These are phyloP conservation scores for Leptopilina syphax DNA, from an alignment of 2,888 invertebrate species.

Conservation along the genomic window DNA sequence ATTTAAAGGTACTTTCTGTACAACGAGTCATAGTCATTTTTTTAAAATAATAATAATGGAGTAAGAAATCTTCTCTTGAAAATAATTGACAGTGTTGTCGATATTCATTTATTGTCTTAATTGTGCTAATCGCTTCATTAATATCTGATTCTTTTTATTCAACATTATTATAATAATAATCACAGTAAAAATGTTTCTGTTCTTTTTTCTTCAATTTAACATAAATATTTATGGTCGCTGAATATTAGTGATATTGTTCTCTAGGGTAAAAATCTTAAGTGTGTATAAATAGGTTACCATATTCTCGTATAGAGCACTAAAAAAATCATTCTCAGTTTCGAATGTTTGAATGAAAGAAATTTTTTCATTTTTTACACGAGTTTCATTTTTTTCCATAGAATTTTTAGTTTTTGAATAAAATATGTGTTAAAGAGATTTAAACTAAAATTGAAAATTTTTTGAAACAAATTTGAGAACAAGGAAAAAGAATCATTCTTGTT, in stretches of 20 bases:
- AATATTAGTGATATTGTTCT: conserved; percentile 57
- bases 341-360: too few relatives aligned
- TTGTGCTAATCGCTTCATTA: conserved; percentile 28
- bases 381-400: too few relatives aligned
- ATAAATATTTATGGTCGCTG: conserved; percentile 37
- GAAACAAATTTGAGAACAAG: conserved; percentile 20
- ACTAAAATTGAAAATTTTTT: background rate
- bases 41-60: conserved; percentile 17
- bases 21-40: conserved; percentile 34
- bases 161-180: background rate
- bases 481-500: conserved; percentile 46
- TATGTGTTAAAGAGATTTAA: background rate
- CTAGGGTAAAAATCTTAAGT: conserved; percentile 45
- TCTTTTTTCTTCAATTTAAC: conserved; percentile 2
- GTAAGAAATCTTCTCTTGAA: background rate
- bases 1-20: conserved; percentile 19
- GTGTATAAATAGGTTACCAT: conserved; percentile 32
- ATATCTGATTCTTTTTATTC: conserved; percentile 11
- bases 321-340: background rate
- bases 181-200: background rate
- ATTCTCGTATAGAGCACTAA: conserved; percentile 12
- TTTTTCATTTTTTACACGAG: background rate
- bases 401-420: too few relatives aligned
- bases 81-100: conserved; percentile 10
- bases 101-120: conserved; percentile 33